A percentile compares a stretch with the other conserved stretches of the same genome.
phyloP scores from a whole-genome alignment of 2,888 invertebrate genomes.

The Mallateleia sp. region DNA sequence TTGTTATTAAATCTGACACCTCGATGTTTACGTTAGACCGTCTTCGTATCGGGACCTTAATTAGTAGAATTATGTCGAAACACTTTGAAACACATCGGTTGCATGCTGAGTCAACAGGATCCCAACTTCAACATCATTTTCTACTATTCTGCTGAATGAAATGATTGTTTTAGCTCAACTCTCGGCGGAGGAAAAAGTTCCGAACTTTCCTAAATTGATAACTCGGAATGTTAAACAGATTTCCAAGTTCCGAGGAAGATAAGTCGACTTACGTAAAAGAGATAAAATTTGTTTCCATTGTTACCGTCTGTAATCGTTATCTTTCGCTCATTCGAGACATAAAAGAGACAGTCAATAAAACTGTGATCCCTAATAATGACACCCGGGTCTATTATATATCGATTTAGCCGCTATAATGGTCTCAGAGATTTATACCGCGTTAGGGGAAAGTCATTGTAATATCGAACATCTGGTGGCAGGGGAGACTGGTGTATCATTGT shows the following conservation, averaged over 20 bases:
- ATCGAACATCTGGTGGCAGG: conserved; percentile 37
- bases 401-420: not conserved
- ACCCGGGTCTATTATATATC: not conserved
- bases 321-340: not conserved
- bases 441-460: conserved; percentile 38
- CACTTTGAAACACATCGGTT: conserved; percentile 21
- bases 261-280: not conserved
- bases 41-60: conserved; percentile 31
- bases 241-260: too few relatives aligned
- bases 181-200: conserved; percentile 7
- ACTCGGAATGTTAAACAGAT: conserved; percentile 20
- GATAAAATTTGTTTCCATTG: not conserved
- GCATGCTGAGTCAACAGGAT: conserved; percentile 23
- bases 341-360: not conserved
- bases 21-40: conserved; percentile 28
- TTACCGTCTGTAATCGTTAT: not conserved
- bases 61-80: conserved; percentile 50
- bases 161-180: conserved; percentile 29
- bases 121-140: conserved; percentile 12
- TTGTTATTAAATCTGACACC: conserved; percentile 44
- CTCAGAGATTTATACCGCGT: conserved; percentile 1
- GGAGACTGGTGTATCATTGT: too few relatives aligned
- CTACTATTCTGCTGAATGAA: not conserved
- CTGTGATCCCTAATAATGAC: not conserved
- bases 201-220: conserved; percentile 31